Conservation (phyloP, 2,113 vertebrate genomes). For the Zingel zingel region DNA sequence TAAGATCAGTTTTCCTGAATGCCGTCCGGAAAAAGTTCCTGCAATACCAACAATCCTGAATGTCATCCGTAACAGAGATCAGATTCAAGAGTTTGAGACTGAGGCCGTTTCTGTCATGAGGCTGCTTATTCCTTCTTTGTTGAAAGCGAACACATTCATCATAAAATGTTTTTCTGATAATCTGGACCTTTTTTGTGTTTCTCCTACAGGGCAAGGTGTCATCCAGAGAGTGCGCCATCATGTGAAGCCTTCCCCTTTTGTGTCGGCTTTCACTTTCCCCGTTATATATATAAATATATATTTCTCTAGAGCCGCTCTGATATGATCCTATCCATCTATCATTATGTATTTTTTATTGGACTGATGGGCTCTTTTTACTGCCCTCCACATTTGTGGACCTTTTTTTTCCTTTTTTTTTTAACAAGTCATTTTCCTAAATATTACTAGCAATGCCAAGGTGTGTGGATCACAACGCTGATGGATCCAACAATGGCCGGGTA, state of each 20-base stretch:
- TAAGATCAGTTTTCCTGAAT: no score
- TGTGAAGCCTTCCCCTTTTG: conserved; percentile 85
- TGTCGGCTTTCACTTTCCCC: conserved; percentile 44
- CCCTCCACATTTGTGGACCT: conserved; percentile 30
- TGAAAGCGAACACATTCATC: no score
- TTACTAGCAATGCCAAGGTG: not conserved
- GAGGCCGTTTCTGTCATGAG: no score
- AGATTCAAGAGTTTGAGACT: no score
- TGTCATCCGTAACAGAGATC: no score
- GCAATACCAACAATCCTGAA: no score
- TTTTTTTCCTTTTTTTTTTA: conserved; percentile 43
- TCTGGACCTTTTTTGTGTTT: conserved; percentile 1
- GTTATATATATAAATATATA: conserved; percentile 56
- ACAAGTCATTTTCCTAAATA: not conserved
- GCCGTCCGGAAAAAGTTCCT: no score
- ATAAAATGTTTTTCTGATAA: not conserved
- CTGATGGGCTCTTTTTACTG: conserved; percentile 70
- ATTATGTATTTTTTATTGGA: conserved; percentile 58
- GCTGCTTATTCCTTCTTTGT: no score
- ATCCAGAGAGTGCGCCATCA: conserved; percentile 92
- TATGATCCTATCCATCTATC: conserved; percentile 86
- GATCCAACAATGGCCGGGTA: not conserved
- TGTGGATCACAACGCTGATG: not conserved
- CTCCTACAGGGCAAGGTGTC: conserved; percentile 88
- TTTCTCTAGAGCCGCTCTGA: conserved; percentile 84